Evolutionary conservation across 2,888 invertebrate species (phyloP), one percentile per base, ranked within the genome.

Genomic region (Oxystoma pomonae): DNA sequence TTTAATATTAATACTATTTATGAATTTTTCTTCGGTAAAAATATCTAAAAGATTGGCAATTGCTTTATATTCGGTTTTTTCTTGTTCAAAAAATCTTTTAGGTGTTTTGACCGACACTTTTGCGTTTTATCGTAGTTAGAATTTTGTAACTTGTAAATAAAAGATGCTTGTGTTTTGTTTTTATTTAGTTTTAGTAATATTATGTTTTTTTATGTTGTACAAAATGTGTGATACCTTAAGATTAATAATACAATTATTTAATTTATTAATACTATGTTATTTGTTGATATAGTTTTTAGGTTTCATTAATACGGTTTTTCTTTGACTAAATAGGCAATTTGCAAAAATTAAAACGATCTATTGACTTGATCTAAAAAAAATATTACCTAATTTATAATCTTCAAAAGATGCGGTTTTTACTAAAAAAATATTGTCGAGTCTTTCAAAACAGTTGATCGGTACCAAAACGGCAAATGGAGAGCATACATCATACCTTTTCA

Each of bases 151-250:
- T 35, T 35, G 35, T 35, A 35, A 3, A 35, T 35, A 35, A 35
- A 35, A 35, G 12, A 35, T 35, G 35, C 19, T 53, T 53, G 53
- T 16, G 53, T 53, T 64, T 65, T 57, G 63, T 61, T 60, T 59
- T n/a, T n/a, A n/a, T n/a, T n/a, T n/a, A n/a, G n/a, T n/a, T n/a
- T n/a, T n/a, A n/a, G n/a, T n/a, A n/a, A n/a, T n/a, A n/a, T n/a
- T n/a, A n/a, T 65, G 61, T 63, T 63, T 62, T 63, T 67, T 63
- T 68, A 67, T 68, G 68, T 69, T 68, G 67, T 69, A 70, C 68
- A 71, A 69, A 70, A 66, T 68, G 71, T 72, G 70, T 72, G 70
- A 72, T 72, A 69, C 63, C 67, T 60, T 61, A 58, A 58, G 12
- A 17, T 55, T 58, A 58, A 12, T 57, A 20, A 20, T 20, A 65